These are phyloP conservation scores for Lepus europaeus DNA, from an alignment of 2,113 vertebrate species.

Conservation along the genomic window DNA sequence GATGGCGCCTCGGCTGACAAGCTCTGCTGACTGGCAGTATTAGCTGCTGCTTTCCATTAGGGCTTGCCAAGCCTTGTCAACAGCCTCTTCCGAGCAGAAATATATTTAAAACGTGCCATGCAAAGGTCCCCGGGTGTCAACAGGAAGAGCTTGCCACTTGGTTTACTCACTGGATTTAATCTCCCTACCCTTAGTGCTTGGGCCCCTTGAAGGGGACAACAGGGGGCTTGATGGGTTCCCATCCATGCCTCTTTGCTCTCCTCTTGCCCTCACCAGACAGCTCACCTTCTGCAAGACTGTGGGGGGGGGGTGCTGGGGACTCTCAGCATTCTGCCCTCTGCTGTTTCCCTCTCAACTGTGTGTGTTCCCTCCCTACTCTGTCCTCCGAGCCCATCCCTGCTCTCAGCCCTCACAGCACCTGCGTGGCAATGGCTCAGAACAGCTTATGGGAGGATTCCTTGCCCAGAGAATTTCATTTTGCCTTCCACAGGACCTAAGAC, in stretches of 20 bases:
- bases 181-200: not conserved
- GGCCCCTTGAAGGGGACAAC: not conserved
- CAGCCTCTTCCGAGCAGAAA: conserved; percentile 34
- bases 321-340: not conserved
- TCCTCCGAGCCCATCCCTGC: not conserved
- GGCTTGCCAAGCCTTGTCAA: conserved; percentile 53
- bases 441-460: not conserved
- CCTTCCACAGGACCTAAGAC: not conserved
- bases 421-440: not conserved
- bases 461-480: not conserved
- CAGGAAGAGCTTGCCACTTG: not conserved
- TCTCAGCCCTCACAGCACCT: not conserved
- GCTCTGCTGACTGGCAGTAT: conserved; percentile 65
- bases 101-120: conserved; percentile 64
- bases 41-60: conserved; percentile 53
- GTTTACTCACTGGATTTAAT: conserved; percentile 32
- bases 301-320: not conserved
- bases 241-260: not conserved
- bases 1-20: conserved; percentile 36
- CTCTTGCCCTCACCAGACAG: not conserved
- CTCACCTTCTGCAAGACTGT: not conserved
- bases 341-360: not conserved
- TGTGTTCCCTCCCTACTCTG: not conserved
- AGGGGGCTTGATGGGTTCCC: conserved; percentile 66
- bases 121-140: conserved; percentile 52